These are phyloP conservation scores for Sebastes hubbsi DNA, from an alignment of 2,797 vertebrate genomes.

Conservation along the genomic window DNA sequence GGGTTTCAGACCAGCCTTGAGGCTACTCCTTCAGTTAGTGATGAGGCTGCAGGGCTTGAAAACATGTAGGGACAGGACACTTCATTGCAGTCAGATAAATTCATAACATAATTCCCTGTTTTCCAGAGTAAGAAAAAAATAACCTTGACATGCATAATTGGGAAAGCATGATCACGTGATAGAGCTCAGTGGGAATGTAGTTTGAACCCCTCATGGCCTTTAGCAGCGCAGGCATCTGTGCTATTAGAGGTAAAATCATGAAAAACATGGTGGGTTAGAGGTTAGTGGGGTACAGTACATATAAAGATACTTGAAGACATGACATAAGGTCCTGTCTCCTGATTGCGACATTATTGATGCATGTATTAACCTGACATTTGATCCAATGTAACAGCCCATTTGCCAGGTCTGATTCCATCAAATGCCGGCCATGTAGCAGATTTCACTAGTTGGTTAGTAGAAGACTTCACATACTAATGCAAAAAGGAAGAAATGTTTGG, in stretches of 20 bases:
- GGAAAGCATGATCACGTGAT: not conserved
- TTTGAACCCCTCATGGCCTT: not conserved
- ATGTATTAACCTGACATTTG: not conserved
- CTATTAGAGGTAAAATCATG: not conserved
- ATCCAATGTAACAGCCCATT: not conserved
- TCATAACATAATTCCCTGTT: not conserved
- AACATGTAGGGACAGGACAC: not conserved
- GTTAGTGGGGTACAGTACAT: not conserved
- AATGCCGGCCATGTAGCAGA: not conserved
- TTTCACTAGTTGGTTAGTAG: no score
- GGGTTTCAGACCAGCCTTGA: slow-evolving; percentile 6
- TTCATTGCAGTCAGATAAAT: not conserved
- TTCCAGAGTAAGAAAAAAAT: not conserved
- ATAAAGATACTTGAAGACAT: not conserved
- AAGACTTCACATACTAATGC: no score
- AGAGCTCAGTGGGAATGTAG: not conserved
- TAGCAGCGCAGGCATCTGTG: not conserved
- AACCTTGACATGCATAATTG: not conserved
- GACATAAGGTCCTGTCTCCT: not conserved
- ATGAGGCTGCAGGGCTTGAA: not conserved
- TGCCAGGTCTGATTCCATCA: not conserved
- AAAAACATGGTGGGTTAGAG: not conserved
- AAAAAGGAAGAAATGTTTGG: no score
- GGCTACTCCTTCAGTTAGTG: not conserved
- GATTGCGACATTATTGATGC: not conserved